These are phyloP conservation scores for Scaptomyza hsui DNA, from an alignment of 1,140 invertebrate genomes.

Conservation along the genomic window DNA sequence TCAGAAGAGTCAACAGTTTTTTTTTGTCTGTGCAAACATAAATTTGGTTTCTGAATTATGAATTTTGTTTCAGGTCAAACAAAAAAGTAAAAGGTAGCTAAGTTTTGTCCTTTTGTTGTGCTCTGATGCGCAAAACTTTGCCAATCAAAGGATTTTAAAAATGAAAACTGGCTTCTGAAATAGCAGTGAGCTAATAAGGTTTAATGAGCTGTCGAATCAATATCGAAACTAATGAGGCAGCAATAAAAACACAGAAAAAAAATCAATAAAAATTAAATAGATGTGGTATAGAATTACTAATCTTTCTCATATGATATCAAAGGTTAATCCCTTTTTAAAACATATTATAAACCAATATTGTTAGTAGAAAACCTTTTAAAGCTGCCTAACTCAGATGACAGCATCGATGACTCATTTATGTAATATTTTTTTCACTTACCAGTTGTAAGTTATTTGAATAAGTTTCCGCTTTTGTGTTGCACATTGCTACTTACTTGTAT, in stretches of 20 bases:
- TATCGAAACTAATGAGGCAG: background rate
- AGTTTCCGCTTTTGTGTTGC: background rate
- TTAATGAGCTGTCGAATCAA: constrained; percentile 45
- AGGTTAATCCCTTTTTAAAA: background rate
- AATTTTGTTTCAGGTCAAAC: constrained; percentile 44
- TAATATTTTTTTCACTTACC: too few relatives aligned
- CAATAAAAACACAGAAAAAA: constrained; percentile 6
- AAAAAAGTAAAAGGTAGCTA: constrained; percentile 2
- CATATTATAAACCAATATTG: too few relatives aligned
- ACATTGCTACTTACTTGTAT: background rate
- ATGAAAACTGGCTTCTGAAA: constrained; percentile 52
- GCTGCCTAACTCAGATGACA: constrained; percentile 22
- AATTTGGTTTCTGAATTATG: constrained; percentile 57
- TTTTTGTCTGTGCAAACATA: constrained; percentile 52
- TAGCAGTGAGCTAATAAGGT: constrained; percentile 47
- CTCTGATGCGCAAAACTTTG: constrained; percentile 35
- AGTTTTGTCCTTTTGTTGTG: constrained; percentile 32
- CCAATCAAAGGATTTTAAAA: constrained; percentile 54
- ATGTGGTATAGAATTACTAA: background rate
- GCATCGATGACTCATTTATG: constrained; percentile 31
- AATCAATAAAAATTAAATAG: background rate
- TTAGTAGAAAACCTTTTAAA: background rate
- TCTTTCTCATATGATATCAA: background rate
- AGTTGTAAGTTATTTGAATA: background rate
- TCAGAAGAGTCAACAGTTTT: constrained; percentile 27